phyloP scores from a whole-genome alignment of 2,113 vertebrate genomes.

The Rhea americana region DNA sequence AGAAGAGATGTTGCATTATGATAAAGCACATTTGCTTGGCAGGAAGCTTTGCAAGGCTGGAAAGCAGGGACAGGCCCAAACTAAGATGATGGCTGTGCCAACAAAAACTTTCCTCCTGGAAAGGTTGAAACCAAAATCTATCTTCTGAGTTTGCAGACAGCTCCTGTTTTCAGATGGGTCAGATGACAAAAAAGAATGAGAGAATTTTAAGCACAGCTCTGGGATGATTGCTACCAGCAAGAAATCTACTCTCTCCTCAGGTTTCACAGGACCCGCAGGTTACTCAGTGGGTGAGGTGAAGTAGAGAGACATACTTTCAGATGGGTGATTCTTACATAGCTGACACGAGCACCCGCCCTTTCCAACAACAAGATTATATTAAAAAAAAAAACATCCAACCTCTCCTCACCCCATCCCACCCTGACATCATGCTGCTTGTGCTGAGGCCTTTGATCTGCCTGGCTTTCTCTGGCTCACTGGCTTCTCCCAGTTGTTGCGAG shows the following conservation, averaged over 20 bases:
- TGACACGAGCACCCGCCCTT: neutral
- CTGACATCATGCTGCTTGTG: neutral
- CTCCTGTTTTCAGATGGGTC: slow-evolving; percentile 15
- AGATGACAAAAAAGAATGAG: slow-evolving; percentile 8
- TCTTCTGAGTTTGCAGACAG: slow-evolving; percentile 9
- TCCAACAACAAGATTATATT: neutral
- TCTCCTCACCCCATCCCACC: neutral
- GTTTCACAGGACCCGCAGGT: neutral
- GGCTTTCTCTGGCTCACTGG: neutral
- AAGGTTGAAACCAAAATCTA: slow-evolving; percentile 26
- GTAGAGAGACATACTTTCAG: neutral
- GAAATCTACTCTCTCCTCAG: neutral
- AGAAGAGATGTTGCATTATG: neutral
- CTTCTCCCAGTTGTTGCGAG: neutral
- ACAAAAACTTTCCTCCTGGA: slow-evolving; percentile 15
- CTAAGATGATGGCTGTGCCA: slow-evolving; percentile 4
- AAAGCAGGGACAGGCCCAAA: slow-evolving; percentile 12
- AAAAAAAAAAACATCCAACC: neutral
- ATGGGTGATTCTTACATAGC: neutral
- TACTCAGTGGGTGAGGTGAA: neutral
- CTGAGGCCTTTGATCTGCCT: neutral
- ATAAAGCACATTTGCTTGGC: slow-evolving; percentile 1
- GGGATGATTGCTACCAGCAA: neutral
- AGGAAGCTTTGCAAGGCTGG: neutral
- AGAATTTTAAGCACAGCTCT: neutral